Base-by-base conservation (phyloP, 1,140 invertebrate genomes). In the Branchinecta lindahli region DNA sequence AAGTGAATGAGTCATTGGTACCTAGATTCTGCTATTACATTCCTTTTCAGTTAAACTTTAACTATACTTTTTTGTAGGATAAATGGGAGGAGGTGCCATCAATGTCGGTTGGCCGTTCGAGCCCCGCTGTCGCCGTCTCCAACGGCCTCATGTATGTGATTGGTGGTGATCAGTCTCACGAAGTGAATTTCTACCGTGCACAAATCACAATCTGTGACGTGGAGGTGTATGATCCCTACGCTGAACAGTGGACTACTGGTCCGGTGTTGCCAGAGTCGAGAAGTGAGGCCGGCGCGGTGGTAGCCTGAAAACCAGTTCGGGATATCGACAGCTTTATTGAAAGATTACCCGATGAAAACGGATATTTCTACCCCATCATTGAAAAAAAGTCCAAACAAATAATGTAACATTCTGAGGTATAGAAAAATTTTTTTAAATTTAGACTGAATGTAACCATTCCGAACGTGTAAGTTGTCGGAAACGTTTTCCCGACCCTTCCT, bases 101-200 rank as follows among this genome's bases (percentile, higher is more conserved):
- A 8, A 85, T 94, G 83, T 84, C 84, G 44, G 83, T 87, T 44
- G 86, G 85, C 69, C 82, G 91, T 73, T 89, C 89, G 21, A 90
- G 88, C 77, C 90, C 90, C 44, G 89, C 90, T 67, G 90, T 92
- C 47, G 88, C 88, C 45, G 88, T 91, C 65, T 85, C 90, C 9
- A 87, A 91, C 77, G 88, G 88, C 8, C 82, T 85, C 67, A 81
- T 94, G 2, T 92, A 92, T 75, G 87, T 91, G 10, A 88, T 90
- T 74, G 91, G 91, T 5, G 91, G 91, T n/a, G 85, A 88, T 78
- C 82, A 85, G 81, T 85, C 83, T 2, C 84, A 84, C 73, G 86
- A 90, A 78, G 85, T 87, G 12, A 86, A 89, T 78, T 91, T 92
- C 78, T 90, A 90, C 80, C 83, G 89, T 73, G 87, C 87, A 15